Evolutionary conservation across 2,113 vertebrate species (phyloP).

Genomic region (Clarias magur): DNA sequence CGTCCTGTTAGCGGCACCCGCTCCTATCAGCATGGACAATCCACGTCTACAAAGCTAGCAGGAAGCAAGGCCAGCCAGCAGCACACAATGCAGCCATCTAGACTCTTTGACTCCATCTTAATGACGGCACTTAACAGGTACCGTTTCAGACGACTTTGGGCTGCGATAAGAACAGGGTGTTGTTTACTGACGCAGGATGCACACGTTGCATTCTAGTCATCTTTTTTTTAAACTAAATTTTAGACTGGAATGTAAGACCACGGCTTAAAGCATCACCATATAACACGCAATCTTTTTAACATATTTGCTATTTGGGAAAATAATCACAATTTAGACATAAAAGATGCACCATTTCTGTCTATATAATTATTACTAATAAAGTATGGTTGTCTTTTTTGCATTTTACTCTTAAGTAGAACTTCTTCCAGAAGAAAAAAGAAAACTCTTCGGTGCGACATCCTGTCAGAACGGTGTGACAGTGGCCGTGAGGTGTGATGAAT

Average conservation of each 20-base stretch:
- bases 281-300: not conserved
- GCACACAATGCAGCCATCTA: slow-evolving; percentile 55
- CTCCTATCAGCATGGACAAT: slow-evolving; percentile 44
- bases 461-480: slow-evolving; percentile 36
- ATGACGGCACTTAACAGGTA: slow-evolving; percentile 61
- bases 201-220: not conserved
- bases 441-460: not conserved
- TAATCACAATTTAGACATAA: not conserved
- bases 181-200: too few relatives aligned
- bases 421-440: not conserved
- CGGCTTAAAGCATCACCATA: not conserved
- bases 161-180: not conserved
- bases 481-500: slow-evolving; percentile 46
- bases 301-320: not conserved
- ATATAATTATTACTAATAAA: not conserved
- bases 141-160: slow-evolving; percentile 43
- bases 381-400: not conserved
- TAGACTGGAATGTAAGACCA: not conserved
- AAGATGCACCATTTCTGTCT: not conserved
- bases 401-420: not conserved
- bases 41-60: slow-evolving; percentile 52
- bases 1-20: slow-evolving; percentile 28
- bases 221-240: not conserved
- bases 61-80: slow-evolving; percentile 44
- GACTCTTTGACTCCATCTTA: slow-evolving; percentile 62